Conservation (phyloP, 2,113 vertebrate genomes). For the Ciconia maguari region DNA sequence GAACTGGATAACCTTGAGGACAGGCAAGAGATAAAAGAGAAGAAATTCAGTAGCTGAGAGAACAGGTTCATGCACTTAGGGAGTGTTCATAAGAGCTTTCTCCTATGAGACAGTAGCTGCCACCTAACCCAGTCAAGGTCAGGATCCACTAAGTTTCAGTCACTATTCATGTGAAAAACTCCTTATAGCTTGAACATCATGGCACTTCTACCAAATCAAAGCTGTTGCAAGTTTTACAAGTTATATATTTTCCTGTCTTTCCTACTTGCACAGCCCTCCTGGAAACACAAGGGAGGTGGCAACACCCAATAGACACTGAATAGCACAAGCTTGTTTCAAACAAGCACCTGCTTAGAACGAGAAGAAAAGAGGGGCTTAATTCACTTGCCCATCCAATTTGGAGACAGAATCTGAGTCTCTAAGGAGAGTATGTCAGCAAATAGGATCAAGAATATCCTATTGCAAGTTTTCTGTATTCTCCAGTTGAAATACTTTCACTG, state of each 20-base stretch:
- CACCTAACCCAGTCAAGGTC: neutral
- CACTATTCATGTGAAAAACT: neutral
- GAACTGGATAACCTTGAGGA: constrained; percentile 23
- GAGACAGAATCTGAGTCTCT: neutral
- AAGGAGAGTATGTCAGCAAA: neutral
- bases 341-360: neutral
- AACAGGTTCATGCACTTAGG: neutral
- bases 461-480: neutral
- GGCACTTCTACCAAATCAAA: neutral
- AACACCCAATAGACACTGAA: neutral
- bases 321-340: neutral
- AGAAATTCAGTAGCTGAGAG: neutral
- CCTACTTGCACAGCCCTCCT: neutral
- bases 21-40: neutral
- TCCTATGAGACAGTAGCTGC: neutral
- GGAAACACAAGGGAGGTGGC: neutral
- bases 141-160: neutral
- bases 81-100: neutral
- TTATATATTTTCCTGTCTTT: neutral
- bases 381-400: neutral
- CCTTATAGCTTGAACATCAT: neutral
- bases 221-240: neutral
- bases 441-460: neutral
- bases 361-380: neutral
- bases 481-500: neutral